Evolutionary conservation across 2,888 invertebrate genomes (phyloP).

Genomic region (Athripsodes cinereus): DNA sequence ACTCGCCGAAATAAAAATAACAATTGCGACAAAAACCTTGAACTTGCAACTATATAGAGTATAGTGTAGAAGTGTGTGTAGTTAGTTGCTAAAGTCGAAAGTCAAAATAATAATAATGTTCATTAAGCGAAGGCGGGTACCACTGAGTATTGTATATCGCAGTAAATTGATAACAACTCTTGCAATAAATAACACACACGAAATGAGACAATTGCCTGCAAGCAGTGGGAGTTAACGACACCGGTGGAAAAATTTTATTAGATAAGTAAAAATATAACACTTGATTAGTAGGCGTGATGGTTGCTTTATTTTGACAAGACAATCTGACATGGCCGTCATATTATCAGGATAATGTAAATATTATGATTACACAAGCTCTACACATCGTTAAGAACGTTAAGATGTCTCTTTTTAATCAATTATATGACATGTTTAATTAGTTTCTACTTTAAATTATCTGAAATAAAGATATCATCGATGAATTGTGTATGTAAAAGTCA

Average conservation of each 20-base stretch:
- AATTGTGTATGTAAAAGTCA: neutral
- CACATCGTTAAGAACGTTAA: no score
- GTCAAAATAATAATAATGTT: no score
- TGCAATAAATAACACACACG: no score
- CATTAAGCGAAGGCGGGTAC: no score
- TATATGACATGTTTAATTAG: no score
- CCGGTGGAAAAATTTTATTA: neutral
- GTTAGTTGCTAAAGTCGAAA: no score
- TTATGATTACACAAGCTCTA: neutral
- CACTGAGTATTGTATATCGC: no score
- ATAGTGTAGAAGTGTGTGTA: neutral
- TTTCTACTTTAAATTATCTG: no score
- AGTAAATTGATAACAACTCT: no score
- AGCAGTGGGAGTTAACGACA: no score
- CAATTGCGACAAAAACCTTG: neutral
- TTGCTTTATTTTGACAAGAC: constrained; percentile 1
- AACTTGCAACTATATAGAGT: neutral
- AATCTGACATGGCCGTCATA: constrained; percentile 1
- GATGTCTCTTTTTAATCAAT: neutral
- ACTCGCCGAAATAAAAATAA: neutral
- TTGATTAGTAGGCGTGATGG: neutral
- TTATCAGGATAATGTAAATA: neutral
- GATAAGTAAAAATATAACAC: neutral
- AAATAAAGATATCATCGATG: no score
- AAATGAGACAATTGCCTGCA: no score